Evolutionary conservation across 2,888 invertebrate species (phyloP).

Genomic region (Rambutsinella grinnellia): DNA sequence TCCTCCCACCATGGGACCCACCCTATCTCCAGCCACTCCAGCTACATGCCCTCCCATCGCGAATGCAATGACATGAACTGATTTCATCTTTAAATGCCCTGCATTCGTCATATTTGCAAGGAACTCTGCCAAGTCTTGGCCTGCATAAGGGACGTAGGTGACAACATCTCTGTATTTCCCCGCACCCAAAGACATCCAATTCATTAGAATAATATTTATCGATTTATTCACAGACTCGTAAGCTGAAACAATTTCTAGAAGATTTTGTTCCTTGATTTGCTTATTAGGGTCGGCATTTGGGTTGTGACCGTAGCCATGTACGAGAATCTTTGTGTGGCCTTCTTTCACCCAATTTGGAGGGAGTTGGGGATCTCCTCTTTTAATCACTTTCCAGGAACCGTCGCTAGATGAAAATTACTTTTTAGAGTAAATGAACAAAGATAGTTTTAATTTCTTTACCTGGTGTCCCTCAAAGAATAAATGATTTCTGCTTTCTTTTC

Average conservation of each 20-base stretch:
- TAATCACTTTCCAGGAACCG: too few species aligned
- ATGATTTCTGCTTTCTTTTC: not conserved
- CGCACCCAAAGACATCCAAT: not conserved
- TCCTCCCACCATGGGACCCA: not conserved
- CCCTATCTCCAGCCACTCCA: not conserved
- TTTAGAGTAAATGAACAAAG: too few species aligned
- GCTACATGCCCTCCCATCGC: conserved; percentile 6
- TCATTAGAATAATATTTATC: not conserved
- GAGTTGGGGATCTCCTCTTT: too few species aligned
- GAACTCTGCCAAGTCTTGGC: not conserved
- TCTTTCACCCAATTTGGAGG: not conserved
- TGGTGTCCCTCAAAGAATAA: not conserved
- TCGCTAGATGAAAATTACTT: too few species aligned
- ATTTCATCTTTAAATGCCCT: not conserved
- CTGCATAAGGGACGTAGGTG: not conserved
- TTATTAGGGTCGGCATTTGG: not conserved
- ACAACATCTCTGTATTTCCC: not conserved
- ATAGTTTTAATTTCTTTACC: conserved; percentile 4
- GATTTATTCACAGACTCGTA: too few species aligned
- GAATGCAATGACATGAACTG: conserved; percentile 12
- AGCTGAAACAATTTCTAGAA: conserved; percentile 5
- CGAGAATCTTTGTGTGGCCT: not conserved
- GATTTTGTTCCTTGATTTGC: conserved; percentile 6
- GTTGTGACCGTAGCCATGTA: conserved; percentile 24
- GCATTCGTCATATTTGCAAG: not conserved